A percentile compares a stretch with the other conserved stretches of the same genome.
phyloP scores from a whole-genome alignment of 2,113 vertebrate genomes.

The Hydrolagus affinis region DNA sequence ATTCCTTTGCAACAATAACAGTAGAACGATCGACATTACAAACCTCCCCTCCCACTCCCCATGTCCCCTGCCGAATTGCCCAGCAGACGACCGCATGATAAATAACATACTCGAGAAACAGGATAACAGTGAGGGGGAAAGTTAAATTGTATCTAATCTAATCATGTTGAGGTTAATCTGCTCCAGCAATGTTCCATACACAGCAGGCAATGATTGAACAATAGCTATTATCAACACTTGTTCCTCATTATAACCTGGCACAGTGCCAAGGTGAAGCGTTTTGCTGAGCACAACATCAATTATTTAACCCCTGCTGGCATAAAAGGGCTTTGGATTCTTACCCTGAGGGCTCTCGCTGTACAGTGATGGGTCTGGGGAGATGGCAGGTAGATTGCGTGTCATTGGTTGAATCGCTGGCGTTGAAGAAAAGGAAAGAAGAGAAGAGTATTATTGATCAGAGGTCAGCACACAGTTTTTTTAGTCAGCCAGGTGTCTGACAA shows the following conservation, averaged over 20 bases:
- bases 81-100: too few relatives aligned
- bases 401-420: slow-evolving; percentile 60
- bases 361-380: slow-evolving; percentile 60
- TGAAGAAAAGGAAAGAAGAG: slow-evolving; percentile 45
- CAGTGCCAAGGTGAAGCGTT: background rate
- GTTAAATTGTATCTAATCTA: too few relatives aligned
- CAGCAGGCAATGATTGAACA: background rate
- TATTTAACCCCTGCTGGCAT: background rate
- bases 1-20: too few relatives aligned
- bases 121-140: too few relatives aligned
- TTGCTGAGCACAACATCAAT: slow-evolving; percentile 4
- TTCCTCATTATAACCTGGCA: slow-evolving; percentile 6
- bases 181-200: too few relatives aligned
- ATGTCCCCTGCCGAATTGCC: too few relatives aligned
- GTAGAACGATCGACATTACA: too few relatives aligned
- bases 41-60: too few relatives aligned
- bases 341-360: slow-evolving; percentile 65
- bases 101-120: too few relatives aligned
- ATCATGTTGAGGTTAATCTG: too few relatives aligned
- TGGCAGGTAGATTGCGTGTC: slow-evolving; percentile 58
- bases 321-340: slow-evolving; percentile 44
- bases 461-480: too few relatives aligned
- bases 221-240: background rate
- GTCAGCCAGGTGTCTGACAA: too few relatives aligned
- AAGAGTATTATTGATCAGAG: background rate